Conservation (phyloP, 2,888 invertebrate genomes). For the Encarsia formosa region DNA sequence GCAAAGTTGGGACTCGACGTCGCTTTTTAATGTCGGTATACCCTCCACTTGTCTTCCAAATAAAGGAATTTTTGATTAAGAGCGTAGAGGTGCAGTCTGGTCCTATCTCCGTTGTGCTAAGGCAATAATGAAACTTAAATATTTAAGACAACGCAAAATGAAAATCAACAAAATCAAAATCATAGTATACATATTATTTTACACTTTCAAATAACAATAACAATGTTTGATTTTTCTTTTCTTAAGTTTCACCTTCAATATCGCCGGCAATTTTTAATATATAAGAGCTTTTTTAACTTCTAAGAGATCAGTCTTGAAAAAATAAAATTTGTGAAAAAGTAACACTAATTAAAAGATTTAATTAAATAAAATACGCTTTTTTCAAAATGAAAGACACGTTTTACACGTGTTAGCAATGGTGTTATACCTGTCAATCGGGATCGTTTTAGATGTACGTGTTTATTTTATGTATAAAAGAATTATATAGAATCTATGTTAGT, state of each 20-base stretch:
- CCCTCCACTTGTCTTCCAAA: conserved; percentile 24
- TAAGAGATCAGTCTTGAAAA: conserved; percentile 17
- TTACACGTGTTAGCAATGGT: no score
- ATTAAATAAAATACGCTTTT: no score
- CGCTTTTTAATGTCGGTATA: conserved; percentile 4
- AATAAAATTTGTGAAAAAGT: no score
- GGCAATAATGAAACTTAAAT: conserved; percentile 26
- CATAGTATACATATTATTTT: conserved; percentile 7
- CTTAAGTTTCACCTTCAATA: conserved; percentile 16
- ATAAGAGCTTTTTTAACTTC: conserved; percentile 22
- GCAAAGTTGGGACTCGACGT: not conserved
- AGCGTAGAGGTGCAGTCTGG: conserved; percentile 22
- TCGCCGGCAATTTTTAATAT: conserved; percentile 19
- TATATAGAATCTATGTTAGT: conserved; percentile 33
- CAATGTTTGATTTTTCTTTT: conserved; percentile 10
- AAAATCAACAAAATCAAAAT: conserved; percentile 13
- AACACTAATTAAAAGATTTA: no score
- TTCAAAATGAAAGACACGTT: no score
- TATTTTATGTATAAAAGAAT: conserved; percentile 39
- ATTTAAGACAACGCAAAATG: conserved; percentile 19
- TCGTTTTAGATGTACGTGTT: conserved; percentile 32
- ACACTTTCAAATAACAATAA: conserved; percentile 18
- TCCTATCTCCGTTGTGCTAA: conserved; percentile 24
- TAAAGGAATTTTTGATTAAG: conserved; percentile 10
- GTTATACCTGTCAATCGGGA: conserved; percentile 7